Base-by-base conservation (phyloP, 2,113 vertebrate species). In the Triplophysa dalaica region DNA sequence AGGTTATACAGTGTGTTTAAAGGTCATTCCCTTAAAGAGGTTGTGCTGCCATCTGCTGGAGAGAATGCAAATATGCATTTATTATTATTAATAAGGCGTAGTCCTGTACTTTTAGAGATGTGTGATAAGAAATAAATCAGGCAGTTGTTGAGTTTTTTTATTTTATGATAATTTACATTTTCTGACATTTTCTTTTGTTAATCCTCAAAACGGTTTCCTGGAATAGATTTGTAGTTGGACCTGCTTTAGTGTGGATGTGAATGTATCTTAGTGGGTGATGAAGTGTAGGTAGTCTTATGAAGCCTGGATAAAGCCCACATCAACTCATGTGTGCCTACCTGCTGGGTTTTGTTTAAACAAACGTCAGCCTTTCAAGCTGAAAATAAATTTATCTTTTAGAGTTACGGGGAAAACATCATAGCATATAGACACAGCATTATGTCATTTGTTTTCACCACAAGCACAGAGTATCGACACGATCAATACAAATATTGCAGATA, bases 1-100 rank as follows among this genome's bases (percentile, higher is more conserved):
- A 65, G 70, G 79, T 84, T 67, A 45, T 29, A 41, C 2, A 12
- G 54, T 69, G 21, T 21, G 26, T 21, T 13, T 10, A 33, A 48
- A 77, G 70, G 61, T 54, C 58, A 63, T 52, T 66, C 68, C 17
- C 19, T 33, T 24, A 10, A 50, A 62, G n/a, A 8, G 56, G 41
- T 48, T 77, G 60, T 63, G 72, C 52, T 41, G 52, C 64, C 81
- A 73, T 72, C 84, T 85, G 54, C 81, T 80, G 81, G 78, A 6
- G 33, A 38, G 33, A 38, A 38, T 38, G 33, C 7, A 38, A 5
- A 33, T 3, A 38, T 38, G 33, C 5, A 8, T 38, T 38, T 38
- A 6, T 38, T 38, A 38, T 38, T 38, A 38, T 38, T 38, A 8
- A 7, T 8, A 38, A 38, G 33, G 33, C 33, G 1, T 8, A 38